A percentile compares a stretch with the other conserved stretches of the same genome.
Evolutionary conservation across 1,140 invertebrate species (phyloP).

Genomic region (Pygmarrhopalites habei): DNA sequence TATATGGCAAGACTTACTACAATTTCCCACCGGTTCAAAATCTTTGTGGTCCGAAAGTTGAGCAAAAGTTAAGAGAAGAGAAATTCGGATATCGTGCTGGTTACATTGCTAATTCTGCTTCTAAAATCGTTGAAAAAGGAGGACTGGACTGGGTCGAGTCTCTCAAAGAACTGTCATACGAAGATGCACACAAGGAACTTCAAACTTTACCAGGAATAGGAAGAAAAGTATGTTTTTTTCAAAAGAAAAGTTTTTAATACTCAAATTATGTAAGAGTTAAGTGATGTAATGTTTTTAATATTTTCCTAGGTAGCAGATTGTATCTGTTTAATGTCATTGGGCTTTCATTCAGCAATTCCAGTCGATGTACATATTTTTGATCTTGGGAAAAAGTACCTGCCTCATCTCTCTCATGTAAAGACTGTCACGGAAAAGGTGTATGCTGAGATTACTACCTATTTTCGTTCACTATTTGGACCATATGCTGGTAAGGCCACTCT

Average conservation of each 20-base stretch:
- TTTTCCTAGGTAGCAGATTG: conserved; percentile 98
- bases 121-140: conserved; percentile 58
- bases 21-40: conserved; percentile 69
- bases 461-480: conserved; percentile 72
- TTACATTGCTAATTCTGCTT: conserved; percentile 68
- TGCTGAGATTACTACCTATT: conserved; percentile 72
- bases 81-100: conserved; percentile 90
- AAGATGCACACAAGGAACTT: conserved; percentile 62
- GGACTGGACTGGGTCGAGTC: conserved; percentile 62
- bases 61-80: conserved; percentile 62
- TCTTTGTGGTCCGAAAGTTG: conserved; percentile 54
- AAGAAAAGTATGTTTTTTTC: conserved; percentile 59
- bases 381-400: conserved; percentile 76
- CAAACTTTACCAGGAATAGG: conserved; percentile 77
- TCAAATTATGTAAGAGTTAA: too few relatives aligned
- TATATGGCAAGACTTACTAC: conserved; percentile 62
- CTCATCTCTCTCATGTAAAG: conserved; percentile 67
- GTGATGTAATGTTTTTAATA: too few relatives aligned
- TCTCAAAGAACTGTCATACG: conserved; percentile 61
- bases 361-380: conserved; percentile 96
- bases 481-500: conserved; percentile 71
- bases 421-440: conserved; percentile 76
- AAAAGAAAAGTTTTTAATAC: conserved; percentile 7
- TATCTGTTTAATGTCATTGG: conserved; percentile 92
- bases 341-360: conserved; percentile 79